Percentiles rank a stretch among this genome's conserved stretches.
These are phyloP conservation scores for Nibea albiflora DNA, from an alignment of 2,113 vertebrate genomes.

Conservation along the genomic window DNA sequence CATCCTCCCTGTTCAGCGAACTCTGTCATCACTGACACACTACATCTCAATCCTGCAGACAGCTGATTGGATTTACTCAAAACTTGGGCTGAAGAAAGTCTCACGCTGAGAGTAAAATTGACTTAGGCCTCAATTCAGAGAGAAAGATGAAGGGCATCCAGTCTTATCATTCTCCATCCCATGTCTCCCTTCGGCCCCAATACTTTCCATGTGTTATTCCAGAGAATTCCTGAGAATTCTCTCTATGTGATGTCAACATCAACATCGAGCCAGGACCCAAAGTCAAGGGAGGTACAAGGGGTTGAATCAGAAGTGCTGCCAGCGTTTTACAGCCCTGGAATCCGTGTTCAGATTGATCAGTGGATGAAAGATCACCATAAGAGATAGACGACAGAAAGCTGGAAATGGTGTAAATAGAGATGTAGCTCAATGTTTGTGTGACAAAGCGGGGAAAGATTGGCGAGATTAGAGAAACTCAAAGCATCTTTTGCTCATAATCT, in stretches of 20 bases:
- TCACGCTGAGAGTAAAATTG: constrained; percentile 83
- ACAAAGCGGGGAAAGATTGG: constrained; percentile 18
- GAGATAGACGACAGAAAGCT: constrained; percentile 41
- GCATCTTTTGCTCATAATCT: not conserved
- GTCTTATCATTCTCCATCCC: constrained; percentile 77
- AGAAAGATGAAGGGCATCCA: constrained; percentile 80
- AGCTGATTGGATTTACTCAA: constrained; percentile 85
- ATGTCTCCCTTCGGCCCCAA: constrained; percentile 73
- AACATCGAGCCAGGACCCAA: constrained; percentile 56
- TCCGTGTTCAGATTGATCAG: constrained; percentile 53
- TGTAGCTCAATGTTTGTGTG: constrained; percentile 27
- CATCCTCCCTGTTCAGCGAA: constrained; percentile 58
- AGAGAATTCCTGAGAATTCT: constrained; percentile 59
- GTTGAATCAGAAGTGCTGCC: constrained; percentile 61
- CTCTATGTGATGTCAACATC: constrained; percentile 73
- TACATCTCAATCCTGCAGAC: constrained; percentile 77
- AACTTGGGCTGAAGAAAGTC: constrained; percentile 78
- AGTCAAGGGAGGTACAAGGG: constrained; percentile 64
- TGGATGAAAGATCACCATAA: constrained; percentile 47
- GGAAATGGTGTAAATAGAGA: constrained; percentile 42
- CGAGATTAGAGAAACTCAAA: constrained; percentile 17
- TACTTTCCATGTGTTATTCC: constrained; percentile 73
- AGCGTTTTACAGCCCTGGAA: constrained; percentile 62
- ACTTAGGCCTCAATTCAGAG: constrained; percentile 80
- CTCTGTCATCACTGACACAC: constrained; percentile 78